Evolutionary conservation across 2,797 vertebrate genomes (phyloP).

Genomic region (Enteromius unitaeniatus): DNA sequence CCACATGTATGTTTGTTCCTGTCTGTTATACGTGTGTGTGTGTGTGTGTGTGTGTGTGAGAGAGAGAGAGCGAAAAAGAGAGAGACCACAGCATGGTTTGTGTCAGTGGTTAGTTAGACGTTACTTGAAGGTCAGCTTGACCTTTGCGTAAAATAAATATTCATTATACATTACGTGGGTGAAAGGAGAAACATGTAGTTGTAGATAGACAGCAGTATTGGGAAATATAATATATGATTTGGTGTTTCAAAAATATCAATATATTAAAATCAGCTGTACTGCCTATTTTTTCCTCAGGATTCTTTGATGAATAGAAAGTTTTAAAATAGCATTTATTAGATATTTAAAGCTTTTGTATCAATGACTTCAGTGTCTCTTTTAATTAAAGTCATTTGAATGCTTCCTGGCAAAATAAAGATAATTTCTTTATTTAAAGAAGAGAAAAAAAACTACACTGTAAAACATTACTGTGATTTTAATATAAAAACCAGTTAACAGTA

Average conservation of each 20-base stretch:
- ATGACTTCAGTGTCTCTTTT: background rate
- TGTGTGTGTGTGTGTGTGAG: constrained; percentile 36
- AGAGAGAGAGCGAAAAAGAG: background rate
- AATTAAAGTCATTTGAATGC: background rate
- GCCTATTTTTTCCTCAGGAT: background rate
- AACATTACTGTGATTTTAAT: too few species aligned
- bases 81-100: constrained; percentile 7
- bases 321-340: background rate
- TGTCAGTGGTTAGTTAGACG: constrained; percentile 8
- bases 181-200: background rate
- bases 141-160: background rate
- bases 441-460: background rate
- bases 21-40: constrained; percentile 28
- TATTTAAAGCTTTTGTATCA: background rate
- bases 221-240: background rate
- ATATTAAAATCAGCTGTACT: background rate
- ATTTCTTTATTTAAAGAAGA: background rate
- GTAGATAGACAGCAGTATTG: background rate
- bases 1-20: constrained; percentile 42
- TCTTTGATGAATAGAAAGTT: background rate
- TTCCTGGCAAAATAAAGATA: background rate
- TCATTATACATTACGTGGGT: background rate
- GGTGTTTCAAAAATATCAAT: background rate
- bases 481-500: too few species aligned
- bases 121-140: background rate